These are phyloP conservation scores for Thalassaphorura encarpata DNA, from an alignment of 1,140 invertebrate genomes.

Conservation along the genomic window DNA sequence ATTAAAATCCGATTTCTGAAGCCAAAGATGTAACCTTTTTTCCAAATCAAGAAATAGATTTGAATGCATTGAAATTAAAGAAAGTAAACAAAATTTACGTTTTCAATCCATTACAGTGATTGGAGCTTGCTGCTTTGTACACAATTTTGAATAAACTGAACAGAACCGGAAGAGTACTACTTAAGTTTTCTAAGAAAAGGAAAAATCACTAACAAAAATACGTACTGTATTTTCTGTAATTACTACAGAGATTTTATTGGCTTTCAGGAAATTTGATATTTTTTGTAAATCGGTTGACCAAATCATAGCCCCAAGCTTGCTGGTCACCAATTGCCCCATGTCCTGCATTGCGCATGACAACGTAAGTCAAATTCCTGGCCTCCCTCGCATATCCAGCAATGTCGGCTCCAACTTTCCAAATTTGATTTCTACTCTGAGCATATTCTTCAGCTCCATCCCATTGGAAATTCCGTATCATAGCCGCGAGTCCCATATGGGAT, in stretches of 20 bases:
- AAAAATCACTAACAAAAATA: background rate
- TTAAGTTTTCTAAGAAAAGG: background rate
- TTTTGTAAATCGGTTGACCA: too few relatives aligned
- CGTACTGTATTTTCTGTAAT: background rate
- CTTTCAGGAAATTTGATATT: background rate
- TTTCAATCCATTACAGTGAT: too few relatives aligned
- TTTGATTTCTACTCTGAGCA: conserved; percentile 1
- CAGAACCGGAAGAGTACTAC: too few relatives aligned
- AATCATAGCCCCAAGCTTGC: background rate
- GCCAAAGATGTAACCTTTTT: too few relatives aligned
- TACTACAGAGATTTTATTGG: background rate
- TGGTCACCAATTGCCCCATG: background rate
- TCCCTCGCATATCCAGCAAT: conserved; percentile 6
- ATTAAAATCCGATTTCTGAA: too few relatives aligned
- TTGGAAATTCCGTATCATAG: conserved; percentile 13
- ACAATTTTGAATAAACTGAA: too few relatives aligned
- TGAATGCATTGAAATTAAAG: too few relatives aligned
- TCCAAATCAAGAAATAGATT: too few relatives aligned
- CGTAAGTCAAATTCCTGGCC: background rate
- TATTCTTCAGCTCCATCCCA: conserved; percentile 25
- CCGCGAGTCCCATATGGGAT: too few relatives aligned
- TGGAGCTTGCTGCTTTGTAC: too few relatives aligned
- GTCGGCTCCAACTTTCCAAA: background rate
- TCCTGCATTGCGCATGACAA: conserved; percentile 13
- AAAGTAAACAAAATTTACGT: too few relatives aligned